Conservation (phyloP, 1,140 invertebrate genomes). For the Seison nebaliae region DNA sequence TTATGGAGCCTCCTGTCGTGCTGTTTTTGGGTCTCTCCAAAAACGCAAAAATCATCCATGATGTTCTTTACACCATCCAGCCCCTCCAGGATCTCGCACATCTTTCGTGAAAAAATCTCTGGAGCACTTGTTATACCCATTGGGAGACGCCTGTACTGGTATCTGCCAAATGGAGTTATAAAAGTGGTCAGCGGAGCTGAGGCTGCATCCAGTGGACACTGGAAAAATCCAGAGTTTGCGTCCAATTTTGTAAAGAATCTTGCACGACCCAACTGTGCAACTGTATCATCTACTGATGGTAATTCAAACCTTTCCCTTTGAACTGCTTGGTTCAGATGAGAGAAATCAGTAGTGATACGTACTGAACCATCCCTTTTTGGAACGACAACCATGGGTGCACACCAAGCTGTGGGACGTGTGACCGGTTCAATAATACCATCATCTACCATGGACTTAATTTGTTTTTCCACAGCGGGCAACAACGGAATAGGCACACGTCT, state of each 20-base stretch:
- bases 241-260: conserved; percentile 30
- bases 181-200: conserved; percentile 14
- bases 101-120: conserved; percentile 15
- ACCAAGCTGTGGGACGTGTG: conserved; percentile 10
- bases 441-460: too few relatives aligned
- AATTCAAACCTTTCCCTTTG: conserved; percentile 2
- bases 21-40: conserved; percentile 13
- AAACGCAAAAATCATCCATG: conserved; percentile 17
- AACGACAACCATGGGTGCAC: conserved; percentile 8
- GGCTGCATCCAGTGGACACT: conserved; percentile 13
- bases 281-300: conserved; percentile 14
- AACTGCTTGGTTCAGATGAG: conserved; percentile 9
- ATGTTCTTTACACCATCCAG: conserved; percentile 13
- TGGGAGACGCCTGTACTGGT: conserved; percentile 15
- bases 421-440: conserved; percentile 5
- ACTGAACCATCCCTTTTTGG: conserved; percentile 6
- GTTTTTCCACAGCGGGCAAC: too few relatives aligned
- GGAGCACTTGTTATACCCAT: conserved; percentile 16
- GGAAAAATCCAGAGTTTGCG: conserved; percentile 25
- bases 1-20: conserved; percentile 16
- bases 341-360: conserved; percentile 9
- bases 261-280: conserved; percentile 19
- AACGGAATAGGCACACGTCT: too few relatives aligned
- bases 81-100: conserved; percentile 14
- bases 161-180: conserved; percentile 16